phyloP scores from a whole-genome alignment of 2,797 vertebrate genomes.

The Anguilla pacifica region DNA sequence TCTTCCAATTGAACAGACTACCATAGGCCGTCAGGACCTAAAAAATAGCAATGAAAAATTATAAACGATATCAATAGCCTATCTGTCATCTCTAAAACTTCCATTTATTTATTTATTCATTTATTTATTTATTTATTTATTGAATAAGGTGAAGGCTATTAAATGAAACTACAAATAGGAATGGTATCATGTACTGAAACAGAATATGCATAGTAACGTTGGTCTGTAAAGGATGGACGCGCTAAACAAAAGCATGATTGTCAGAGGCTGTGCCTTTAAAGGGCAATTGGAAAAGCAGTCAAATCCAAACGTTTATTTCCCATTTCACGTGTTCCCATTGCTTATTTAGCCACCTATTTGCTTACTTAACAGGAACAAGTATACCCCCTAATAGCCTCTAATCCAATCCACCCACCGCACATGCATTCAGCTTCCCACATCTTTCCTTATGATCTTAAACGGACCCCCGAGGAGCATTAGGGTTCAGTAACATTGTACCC shows the following conservation, averaged over 20 bases:
- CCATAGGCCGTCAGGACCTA: too few relatives aligned
- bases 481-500: slow-evolving; percentile 56
- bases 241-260: background rate
- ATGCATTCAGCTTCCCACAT: slow-evolving; percentile 43
- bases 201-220: too few relatives aligned
- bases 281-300: background rate
- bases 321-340: background rate
- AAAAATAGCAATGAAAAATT: too few relatives aligned
- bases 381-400: slow-evolving; percentile 53
- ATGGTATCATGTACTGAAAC: too few relatives aligned
- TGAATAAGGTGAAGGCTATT: too few relatives aligned
- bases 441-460: slow-evolving; percentile 65
- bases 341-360: slow-evolving; percentile 24
- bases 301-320: slow-evolving; percentile 19
- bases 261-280: background rate
- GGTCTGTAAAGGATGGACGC: too few relatives aligned
- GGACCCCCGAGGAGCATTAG: slow-evolving; percentile 62
- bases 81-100: too few relatives aligned
- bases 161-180: too few relatives aligned
- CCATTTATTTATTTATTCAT: too few relatives aligned
- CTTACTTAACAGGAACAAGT: slow-evolving; percentile 27
- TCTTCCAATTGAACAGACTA: too few relatives aligned
- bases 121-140: too few relatives aligned
- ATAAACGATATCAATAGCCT: too few relatives aligned
- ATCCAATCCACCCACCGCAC: slow-evolving; percentile 34